Evolutionary conservation across 2,888 invertebrate genomes (phyloP), one percentile per base, ranked within the genome.

Genomic region (Acleris laterana): DNA sequence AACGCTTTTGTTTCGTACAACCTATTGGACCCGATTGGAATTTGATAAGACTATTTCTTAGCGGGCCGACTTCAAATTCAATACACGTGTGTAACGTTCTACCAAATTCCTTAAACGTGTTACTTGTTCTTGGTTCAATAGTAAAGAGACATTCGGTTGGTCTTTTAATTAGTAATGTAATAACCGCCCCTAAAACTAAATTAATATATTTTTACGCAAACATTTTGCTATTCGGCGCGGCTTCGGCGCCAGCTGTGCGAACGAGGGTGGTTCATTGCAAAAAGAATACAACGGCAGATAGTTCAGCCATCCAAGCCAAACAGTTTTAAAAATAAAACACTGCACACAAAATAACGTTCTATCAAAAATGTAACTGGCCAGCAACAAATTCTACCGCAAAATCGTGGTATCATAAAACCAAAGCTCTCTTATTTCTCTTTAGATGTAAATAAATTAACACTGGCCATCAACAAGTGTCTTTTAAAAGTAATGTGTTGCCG

Each of bases 191-290:
- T 77, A 77, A 77, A 82, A 82, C 79, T 80, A 81, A 83, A 81
- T 82, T 80, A 80, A 83, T 81, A 48, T 72, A 82, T 77, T 72
- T 70, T 74, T 79, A 77, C 79, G 80, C 78, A 84, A 82, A 84
- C 80, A 80, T 79, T 84, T 80, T 83, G 82, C 83, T 84, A 74
- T 77, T 77, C 75, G 69, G 74, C 75, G 74, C 71, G 76, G 74
- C 80, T 78, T 64, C 73, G 82, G 80, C 82, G 84, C 80, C 88
- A 84, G 87, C 83, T 89, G 87, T 74, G 75, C 56, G 76, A 72
- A 77, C 77, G 73, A 80, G 84, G 84, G 84, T 73, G 59, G 56
- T 51, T 55, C 25, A 3, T 11, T 25, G 20, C 48, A 16, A 63
- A 58, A 63, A 60, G 44, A 63, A 63, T 63, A 56, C 2, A 19